These are phyloP conservation scores for Dromaius novaehollandiae DNA, from an alignment of 2,113 vertebrate genomes.

Conservation along the genomic window DNA sequence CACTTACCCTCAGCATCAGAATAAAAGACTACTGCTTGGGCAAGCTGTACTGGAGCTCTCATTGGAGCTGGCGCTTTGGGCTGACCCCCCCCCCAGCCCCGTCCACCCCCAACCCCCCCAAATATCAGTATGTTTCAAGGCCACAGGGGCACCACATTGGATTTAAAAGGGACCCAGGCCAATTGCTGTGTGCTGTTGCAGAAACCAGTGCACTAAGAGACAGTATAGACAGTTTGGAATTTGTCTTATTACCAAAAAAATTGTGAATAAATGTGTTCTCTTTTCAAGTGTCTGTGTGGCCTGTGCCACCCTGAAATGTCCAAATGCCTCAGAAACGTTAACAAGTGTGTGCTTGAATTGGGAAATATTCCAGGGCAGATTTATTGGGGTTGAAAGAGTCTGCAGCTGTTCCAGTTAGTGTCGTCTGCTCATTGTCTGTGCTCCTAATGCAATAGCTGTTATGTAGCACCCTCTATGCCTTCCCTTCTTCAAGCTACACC, in stretches of 20 bases:
- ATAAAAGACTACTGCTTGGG: not conserved
- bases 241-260: not conserved
- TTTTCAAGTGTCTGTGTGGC: not conserved
- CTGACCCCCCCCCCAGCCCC: not conserved
- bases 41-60: not conserved
- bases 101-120: not conserved
- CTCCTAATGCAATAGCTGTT: not conserved
- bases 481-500: not conserved
- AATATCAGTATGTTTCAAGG: not conserved
- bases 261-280: not conserved
- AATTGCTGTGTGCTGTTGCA: not conserved
- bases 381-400: not conserved
- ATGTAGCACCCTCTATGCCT: not conserved
- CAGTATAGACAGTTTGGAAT: not conserved
- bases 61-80: not conserved
- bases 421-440: not conserved
- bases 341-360: fast-evolving
- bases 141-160: not conserved
- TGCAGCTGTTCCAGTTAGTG: not conserved
- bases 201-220: not conserved
- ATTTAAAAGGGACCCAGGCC: not conserved
- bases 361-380: not conserved
- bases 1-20: too few relatives aligned
- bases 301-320: not conserved
- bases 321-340: not conserved